Base-by-base conservation (phyloP, 2,888 invertebrate genomes). In the Camponotus fellah region DNA sequence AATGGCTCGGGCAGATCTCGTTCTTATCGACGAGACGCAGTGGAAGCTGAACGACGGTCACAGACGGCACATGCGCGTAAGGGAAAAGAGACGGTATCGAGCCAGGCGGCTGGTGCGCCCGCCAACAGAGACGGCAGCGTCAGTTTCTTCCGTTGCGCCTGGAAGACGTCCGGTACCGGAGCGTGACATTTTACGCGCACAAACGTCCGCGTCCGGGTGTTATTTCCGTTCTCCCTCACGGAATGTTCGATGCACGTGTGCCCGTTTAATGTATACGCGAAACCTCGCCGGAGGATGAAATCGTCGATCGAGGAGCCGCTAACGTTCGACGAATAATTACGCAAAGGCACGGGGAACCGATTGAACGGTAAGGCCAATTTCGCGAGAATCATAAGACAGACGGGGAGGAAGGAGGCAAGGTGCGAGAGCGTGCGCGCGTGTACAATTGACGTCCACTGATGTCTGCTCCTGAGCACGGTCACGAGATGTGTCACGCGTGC, bases 11-110 rank as follows among this genome's bases (percentile, higher is more conserved):
- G 53, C 83, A 88, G 88, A 12, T 56, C 68, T 32, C 85, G 72
- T 65, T 74, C 40, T 90, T 90, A 85, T 77, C 87, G 81, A 83
- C 86, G 56, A 81, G 77, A 83, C 49, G 17, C 43, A 68, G 66
- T 79, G 56, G 82, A 87, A 85, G 46, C 86, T 65, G 83, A 85
- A 83, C 81, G 84, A 79, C 56, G 74, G 83, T 56, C 43, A 64
- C 83, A 49, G 68, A 21, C 75, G 89, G 90, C 93, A 92, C 94
- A 93, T 94, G 94, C 94, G 94, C 93, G 90, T 82, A 92, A 87
- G 88, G 85, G 91, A 91, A 26, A 91, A 85, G 88, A 88, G 90
- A 92, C 92, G 92, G 93, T 94, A 94, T 94, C 94, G 94, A 94
- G 93, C 94, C 93, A 93, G 93, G 91, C 93, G 91, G 91, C 92